phyloP scores from a whole-genome alignment of 1,140 invertebrate genomes.

The Oscheius sp. region DNA sequence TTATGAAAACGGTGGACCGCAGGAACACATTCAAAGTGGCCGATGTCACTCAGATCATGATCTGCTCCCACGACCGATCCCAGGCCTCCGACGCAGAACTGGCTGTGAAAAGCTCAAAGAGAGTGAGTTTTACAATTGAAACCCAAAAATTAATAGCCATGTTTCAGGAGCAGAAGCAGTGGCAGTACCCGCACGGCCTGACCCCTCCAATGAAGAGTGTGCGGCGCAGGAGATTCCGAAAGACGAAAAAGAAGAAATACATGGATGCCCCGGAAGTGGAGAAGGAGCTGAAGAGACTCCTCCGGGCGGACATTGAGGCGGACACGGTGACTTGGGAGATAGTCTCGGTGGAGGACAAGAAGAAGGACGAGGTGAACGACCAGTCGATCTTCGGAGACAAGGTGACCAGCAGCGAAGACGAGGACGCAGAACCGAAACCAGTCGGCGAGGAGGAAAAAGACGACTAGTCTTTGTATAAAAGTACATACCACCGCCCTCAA shows the following conservation, averaged over 20 bases:
- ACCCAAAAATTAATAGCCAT: not conserved
- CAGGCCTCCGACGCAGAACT: not conserved
- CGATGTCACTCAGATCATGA: slow-evolving; percentile 55
- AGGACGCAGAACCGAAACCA: slow-evolving; percentile 1
- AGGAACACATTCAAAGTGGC: slow-evolving; percentile 55
- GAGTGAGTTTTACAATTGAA: not conserved
- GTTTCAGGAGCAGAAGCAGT: slow-evolving; percentile 43
- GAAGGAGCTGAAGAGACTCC: slow-evolving; percentile 53
- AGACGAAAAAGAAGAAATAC: slow-evolving; percentile 60
- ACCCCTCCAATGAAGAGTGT: slow-evolving; percentile 55
- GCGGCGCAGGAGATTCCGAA: slow-evolving; percentile 50
- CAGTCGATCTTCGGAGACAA: slow-evolving; percentile 9
- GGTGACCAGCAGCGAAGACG: slow-evolving; percentile 9
- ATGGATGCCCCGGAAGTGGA: slow-evolving; percentile 59
- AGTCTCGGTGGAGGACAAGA: slow-evolving; percentile 45
- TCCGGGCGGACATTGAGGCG: slow-evolving; percentile 55
- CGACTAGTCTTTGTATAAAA: too few relatives aligned
- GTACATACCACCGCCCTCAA: too few relatives aligned
- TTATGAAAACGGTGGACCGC: slow-evolving; percentile 57
- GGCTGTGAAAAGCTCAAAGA: not conserved
- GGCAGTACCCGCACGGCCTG: slow-evolving; percentile 56
- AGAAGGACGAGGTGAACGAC: slow-evolving; percentile 6
- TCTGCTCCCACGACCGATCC: slow-evolving; percentile 35
- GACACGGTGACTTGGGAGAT: slow-evolving; percentile 52
- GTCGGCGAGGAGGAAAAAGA: not conserved